phyloP scores from a whole-genome alignment of 2,888 invertebrate genomes.

The Ypsolopha sequella region DNA sequence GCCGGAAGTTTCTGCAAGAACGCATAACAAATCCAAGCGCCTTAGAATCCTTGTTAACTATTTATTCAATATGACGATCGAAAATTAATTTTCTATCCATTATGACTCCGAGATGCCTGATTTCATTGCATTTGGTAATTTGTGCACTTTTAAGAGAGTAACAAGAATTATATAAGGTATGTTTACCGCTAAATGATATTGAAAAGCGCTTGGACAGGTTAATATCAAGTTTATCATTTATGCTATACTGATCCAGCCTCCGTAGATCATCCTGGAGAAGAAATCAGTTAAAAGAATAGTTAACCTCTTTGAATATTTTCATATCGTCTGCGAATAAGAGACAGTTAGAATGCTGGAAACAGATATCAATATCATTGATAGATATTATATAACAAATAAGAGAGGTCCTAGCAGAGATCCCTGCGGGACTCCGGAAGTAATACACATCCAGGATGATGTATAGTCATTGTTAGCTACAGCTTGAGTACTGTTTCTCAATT shows the following conservation, averaged over 20 bases:
- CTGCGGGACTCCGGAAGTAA: conserved; percentile 5
- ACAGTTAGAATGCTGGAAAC: conserved; percentile 4
- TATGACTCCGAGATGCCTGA: neutral
- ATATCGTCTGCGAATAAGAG: conserved; percentile 7
- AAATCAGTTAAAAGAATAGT: neutral
- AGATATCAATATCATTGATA: conserved; percentile 6
- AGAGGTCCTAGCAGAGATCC: conserved; percentile 8
- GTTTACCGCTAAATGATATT: neutral
- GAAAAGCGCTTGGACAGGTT: conserved; percentile 9
- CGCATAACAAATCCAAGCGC: neutral
- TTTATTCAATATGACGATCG: neutral
- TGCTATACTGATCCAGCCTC: conserved; percentile 9
- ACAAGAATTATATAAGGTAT: neutral
- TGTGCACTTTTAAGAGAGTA: neutral
- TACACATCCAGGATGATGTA: neutral
- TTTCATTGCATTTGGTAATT: too few relatives aligned
- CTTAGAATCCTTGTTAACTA: neutral
- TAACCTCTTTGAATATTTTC: conserved; percentile 6
- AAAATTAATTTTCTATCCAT: neutral
- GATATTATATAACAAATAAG: conserved; percentile 6
- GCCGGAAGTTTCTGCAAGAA: neutral
- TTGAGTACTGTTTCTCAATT: too few relatives aligned
- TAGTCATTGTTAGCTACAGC: neutral
- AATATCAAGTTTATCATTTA: conserved; percentile 8
- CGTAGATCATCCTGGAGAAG: conserved; percentile 6